A percentile compares a stretch with the other conserved stretches of the same genome.
phyloP scores from a whole-genome alignment of 2,113 vertebrate species.

The Ammodramus savannarum region DNA sequence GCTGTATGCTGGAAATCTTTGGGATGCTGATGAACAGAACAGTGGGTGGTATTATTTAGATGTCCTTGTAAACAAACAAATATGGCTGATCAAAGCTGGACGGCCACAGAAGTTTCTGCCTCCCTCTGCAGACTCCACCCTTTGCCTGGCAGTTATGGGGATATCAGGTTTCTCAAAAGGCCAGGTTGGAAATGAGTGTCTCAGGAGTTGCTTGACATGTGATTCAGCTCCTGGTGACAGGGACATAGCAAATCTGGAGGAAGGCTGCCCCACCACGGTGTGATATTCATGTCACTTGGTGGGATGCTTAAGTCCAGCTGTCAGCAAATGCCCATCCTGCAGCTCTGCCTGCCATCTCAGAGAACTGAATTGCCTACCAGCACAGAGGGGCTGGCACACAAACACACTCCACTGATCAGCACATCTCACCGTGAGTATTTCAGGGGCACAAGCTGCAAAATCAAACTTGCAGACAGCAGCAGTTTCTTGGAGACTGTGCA shows the following conservation, averaged over 20 bases:
- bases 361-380: background rate
- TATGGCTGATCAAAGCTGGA: background rate
- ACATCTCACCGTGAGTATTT: background rate
- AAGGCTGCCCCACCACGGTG: background rate
- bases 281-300: background rate
- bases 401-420: background rate
- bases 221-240: background rate
- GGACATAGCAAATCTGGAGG: background rate
- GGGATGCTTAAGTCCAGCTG: background rate
- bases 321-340: background rate
- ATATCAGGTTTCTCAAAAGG: background rate
- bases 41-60: background rate
- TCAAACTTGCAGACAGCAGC: background rate
- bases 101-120: background rate
- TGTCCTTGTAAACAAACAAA: conserved; percentile 12
- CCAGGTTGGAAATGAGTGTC: background rate
- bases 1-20: background rate
- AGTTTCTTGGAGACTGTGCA: background rate
- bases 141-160: background rate
- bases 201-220: background rate
- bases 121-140: background rate
- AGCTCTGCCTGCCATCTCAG: background rate
- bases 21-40: background rate
- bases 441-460: background rate
- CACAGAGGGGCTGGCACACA: background rate